Conservation (phyloP, 2,113 vertebrate genomes). For the Neomonachus schauinslandi region DNA sequence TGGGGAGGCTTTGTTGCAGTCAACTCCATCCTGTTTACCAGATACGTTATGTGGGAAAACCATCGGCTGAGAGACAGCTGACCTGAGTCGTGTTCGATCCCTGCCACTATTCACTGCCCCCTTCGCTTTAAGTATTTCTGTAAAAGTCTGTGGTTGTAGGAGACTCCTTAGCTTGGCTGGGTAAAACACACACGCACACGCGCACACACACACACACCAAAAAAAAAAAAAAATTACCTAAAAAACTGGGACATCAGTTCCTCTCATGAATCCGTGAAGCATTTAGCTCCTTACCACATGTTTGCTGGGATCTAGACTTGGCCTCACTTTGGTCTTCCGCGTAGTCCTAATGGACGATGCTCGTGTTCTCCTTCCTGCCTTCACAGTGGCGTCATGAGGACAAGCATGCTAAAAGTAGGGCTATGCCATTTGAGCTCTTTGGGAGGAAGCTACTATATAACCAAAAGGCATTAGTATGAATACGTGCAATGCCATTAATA, state of each 20-base stretch:
- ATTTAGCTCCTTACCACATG: neutral
- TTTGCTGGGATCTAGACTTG: neutral
- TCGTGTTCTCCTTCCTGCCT: neutral
- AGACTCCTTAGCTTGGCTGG: neutral
- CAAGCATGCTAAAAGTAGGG: neutral
- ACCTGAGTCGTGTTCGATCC: neutral
- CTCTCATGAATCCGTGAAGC: neutral
- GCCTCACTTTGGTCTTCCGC: neutral
- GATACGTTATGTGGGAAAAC: neutral
- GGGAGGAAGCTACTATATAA: neutral
- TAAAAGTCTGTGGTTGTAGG: neutral
- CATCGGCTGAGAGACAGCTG: neutral
- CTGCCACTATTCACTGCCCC: neutral
- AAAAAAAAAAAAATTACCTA: neutral
- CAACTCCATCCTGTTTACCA: neutral
- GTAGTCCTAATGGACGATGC: neutral
- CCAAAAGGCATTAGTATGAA: constrained; percentile 21
- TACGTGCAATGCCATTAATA: neutral
- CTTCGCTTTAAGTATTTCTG: neutral
- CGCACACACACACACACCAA: too few relatives aligned
- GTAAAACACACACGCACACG: neutral
- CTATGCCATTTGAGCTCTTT: neutral
- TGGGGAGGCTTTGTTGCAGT: neutral
- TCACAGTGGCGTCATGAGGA: neutral
- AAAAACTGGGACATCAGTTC: neutral